Conservation (phyloP, 2,797 vertebrate species). For the Mus minutoides region DNA sequence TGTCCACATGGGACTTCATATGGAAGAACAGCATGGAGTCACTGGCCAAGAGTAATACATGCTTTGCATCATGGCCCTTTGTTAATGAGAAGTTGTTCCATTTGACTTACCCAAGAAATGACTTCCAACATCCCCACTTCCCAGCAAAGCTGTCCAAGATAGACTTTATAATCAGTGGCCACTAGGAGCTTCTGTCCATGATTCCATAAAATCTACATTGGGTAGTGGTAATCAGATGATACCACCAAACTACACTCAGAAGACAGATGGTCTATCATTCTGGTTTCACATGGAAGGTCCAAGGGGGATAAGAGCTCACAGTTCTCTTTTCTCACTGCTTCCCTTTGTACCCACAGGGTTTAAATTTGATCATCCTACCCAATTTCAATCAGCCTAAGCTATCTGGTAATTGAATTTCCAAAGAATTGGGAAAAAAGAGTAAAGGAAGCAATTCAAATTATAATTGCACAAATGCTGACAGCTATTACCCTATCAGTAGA, state of each 20-base stretch:
- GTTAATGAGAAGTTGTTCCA: background rate
- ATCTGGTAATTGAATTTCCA: background rate
- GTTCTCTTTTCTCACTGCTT: background rate
- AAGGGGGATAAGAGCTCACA: background rate
- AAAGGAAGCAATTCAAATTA: background rate
- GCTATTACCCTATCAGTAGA: background rate
- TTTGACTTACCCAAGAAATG: background rate
- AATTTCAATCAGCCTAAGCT: background rate
- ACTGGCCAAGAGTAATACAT: background rate
- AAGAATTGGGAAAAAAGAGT: background rate
- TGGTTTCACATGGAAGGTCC: background rate
- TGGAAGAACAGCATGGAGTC: background rate
- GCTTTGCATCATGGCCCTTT: background rate
- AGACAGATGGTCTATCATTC: background rate
- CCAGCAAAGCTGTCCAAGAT: background rate
- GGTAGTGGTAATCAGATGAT: background rate
- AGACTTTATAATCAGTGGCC: background rate
- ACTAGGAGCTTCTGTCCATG: background rate
- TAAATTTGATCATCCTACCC: background rate
- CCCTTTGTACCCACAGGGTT: background rate
- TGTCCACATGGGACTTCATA: background rate
- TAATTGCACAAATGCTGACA: background rate
- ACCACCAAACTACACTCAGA: background rate
- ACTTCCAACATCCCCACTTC: background rate
- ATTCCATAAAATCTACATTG: background rate